These are phyloP conservation scores for Cantharis rufa DNA, from an alignment of 2,888 invertebrate genomes.

Conservation along the genomic window DNA sequence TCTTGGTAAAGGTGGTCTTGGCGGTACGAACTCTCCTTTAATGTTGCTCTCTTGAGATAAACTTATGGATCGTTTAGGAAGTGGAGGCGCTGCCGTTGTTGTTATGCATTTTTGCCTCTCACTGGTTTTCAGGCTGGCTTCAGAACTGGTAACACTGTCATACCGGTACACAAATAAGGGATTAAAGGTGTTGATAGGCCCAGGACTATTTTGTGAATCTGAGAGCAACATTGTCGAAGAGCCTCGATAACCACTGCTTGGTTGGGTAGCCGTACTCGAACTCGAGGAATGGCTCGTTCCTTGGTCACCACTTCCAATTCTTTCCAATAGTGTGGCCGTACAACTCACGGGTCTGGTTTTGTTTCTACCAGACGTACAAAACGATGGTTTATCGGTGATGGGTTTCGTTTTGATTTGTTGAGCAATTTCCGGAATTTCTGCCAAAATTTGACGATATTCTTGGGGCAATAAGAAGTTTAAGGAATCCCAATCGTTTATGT, in stretches of 20 bases:
- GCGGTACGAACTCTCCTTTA: slow-evolving; percentile 63
- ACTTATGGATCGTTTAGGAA: slow-evolving; percentile 72
- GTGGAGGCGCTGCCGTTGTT: slow-evolving; percentile 56
- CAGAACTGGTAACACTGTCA: slow-evolving; percentile 75
- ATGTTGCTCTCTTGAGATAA: slow-evolving; percentile 59
- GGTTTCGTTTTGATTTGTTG: slow-evolving; percentile 66
- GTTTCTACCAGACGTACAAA: slow-evolving; percentile 59
- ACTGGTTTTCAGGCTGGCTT: slow-evolving; percentile 68
- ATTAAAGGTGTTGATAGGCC: slow-evolving; percentile 64
- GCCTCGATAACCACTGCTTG: slow-evolving; percentile 84
- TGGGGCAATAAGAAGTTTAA: slow-evolving; percentile 83
- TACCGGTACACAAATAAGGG: slow-evolving; percentile 83
- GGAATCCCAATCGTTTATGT: slow-evolving; percentile 93
- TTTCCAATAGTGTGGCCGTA: slow-evolving; percentile 60
- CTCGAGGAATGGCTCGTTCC: slow-evolving; percentile 65
- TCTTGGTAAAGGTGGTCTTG: slow-evolving; percentile 73
- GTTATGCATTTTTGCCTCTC: slow-evolving; percentile 57
- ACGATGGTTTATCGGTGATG: slow-evolving; percentile 56
- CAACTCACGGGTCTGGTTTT: slow-evolving; percentile 61
- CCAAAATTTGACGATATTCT: slow-evolving; percentile 79
- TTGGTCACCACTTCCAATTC: slow-evolving; percentile 52
- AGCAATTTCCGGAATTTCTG: slow-evolving; percentile 79
- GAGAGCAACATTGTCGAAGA: slow-evolving; percentile 82
- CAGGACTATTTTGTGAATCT: slow-evolving; percentile 73
- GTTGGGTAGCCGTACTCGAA: slow-evolving; percentile 76